Conservation (phyloP, 1,140 invertebrate species). For the Philotrypesis tridentata region DNA sequence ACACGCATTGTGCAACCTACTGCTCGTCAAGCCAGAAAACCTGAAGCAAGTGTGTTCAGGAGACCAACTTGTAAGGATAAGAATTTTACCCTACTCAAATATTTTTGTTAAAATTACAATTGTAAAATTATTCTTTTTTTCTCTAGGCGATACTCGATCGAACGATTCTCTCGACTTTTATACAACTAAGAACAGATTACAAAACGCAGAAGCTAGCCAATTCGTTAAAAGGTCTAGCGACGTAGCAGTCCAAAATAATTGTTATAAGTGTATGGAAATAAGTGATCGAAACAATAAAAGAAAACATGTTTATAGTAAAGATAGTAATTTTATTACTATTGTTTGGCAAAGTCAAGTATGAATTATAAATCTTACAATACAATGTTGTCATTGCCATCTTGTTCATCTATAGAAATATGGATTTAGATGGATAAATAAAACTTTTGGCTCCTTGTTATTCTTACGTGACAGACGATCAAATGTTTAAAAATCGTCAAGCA, state of each 20-base stretch:
- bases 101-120: neutral
- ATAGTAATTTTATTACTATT: conserved; percentile 58
- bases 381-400: conserved; percentile 8
- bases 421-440: neutral
- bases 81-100: conserved; percentile 3
- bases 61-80: conserved; percentile 88
- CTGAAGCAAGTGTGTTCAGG: conserved; percentile 95
- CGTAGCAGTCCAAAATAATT: conserved; percentile 41
- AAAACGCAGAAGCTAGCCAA: conserved; percentile 88
- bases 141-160: conserved; percentile 89
- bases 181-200: conserved; percentile 94
- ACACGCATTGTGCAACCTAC: conserved; percentile 95
- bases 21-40: conserved; percentile 97
- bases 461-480: too few species aligned
- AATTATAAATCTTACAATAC: conserved; percentile 19
- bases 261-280: neutral
- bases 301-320: conserved; percentile 57
- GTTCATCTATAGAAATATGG: neutral
- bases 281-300: conserved; percentile 42
- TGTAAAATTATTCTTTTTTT: conserved; percentile 59
- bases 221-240: conserved; percentile 76
- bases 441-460: too few species aligned
- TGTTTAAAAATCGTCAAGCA: neutral
- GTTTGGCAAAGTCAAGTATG: conserved; percentile 3
- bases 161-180: conserved; percentile 91